Conservation (phyloP, 2,888 invertebrate genomes). For the Pollenia griseotomentosa region DNA sequence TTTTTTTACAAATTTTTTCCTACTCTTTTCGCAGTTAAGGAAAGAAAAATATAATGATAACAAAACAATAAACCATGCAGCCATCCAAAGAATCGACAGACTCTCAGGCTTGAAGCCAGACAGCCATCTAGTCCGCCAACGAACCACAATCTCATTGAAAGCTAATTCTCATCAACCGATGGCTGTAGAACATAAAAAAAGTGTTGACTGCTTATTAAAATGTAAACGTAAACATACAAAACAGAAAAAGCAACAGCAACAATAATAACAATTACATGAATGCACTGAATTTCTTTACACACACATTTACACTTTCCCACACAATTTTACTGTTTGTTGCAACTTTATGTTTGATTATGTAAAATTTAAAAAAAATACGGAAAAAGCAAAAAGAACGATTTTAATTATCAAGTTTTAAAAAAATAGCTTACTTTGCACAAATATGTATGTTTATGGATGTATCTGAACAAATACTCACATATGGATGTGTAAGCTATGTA, state of each 20-base stretch:
- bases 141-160: conserved; percentile 65
- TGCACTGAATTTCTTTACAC: conserved; percentile 29
- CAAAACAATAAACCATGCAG: conserved; percentile 61
- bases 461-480: neutral
- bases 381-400: conserved; percentile 53
- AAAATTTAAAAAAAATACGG: conserved; percentile 42
- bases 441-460: neutral
- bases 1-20: neutral
- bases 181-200: conserved; percentile 33
- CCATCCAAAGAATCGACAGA: conserved; percentile 44
- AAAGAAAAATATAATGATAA: conserved; percentile 55
- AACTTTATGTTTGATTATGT: conserved; percentile 67
- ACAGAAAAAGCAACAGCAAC: conserved; percentile 51
- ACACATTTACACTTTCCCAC: conserved; percentile 11
- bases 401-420: conserved; percentile 70
- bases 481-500: neutral
- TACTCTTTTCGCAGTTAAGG: conserved; percentile 22
- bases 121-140: conserved; percentile 50
- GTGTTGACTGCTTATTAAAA: conserved; percentile 71
- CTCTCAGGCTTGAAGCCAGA: conserved; percentile 12
- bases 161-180: conserved; percentile 30
- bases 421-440: conserved; percentile 60
- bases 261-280: conserved; percentile 42
- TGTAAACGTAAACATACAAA: conserved; percentile 55
- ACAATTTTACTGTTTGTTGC: conserved; percentile 46